These are phyloP conservation scores for Pseudorhombus dupliciocellatus DNA, from an alignment of 2,113 vertebrate genomes.

Conservation along the genomic window DNA sequence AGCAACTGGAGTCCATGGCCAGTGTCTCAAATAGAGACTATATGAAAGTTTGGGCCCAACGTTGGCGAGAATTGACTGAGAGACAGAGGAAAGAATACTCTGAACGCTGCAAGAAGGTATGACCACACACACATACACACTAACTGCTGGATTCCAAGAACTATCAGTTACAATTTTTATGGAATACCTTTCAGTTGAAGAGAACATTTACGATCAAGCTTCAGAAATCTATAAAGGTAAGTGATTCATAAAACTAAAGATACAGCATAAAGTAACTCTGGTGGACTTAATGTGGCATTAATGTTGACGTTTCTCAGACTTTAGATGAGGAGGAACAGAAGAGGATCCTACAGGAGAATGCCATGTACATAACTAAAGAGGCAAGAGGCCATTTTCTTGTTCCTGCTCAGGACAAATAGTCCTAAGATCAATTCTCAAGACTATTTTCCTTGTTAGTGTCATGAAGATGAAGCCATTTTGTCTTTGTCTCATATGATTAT, in stretches of 20 bases:
- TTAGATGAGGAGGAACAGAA: neutral
- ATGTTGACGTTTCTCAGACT: conserved; percentile 22
- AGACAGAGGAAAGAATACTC: neutral
- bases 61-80: conserved; percentile 44
- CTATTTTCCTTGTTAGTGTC: neutral
- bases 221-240: conserved; percentile 5
- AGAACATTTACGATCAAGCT: neutral
- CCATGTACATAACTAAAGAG: neutral
- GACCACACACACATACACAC: neutral
- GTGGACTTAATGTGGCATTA: conserved; percentile 2
- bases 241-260: neutral
- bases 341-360: neutral
- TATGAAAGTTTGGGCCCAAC: neutral
- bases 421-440: too few relatives aligned
- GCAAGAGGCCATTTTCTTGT: conserved; percentile 17
- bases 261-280: neutral
- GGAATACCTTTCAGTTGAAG: conserved; percentile 53
- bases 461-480: neutral
- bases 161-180: neutral
- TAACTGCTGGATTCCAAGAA: too few relatives aligned
- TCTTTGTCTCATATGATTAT: neutral
- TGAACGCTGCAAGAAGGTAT: conserved; percentile 17
- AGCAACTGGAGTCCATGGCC: neutral
- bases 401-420: neutral
- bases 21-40: fast-evolving